Evolutionary conservation across 2,797 vertebrate species (phyloP).

Genomic region (Hipposideros larvatus): DNA sequence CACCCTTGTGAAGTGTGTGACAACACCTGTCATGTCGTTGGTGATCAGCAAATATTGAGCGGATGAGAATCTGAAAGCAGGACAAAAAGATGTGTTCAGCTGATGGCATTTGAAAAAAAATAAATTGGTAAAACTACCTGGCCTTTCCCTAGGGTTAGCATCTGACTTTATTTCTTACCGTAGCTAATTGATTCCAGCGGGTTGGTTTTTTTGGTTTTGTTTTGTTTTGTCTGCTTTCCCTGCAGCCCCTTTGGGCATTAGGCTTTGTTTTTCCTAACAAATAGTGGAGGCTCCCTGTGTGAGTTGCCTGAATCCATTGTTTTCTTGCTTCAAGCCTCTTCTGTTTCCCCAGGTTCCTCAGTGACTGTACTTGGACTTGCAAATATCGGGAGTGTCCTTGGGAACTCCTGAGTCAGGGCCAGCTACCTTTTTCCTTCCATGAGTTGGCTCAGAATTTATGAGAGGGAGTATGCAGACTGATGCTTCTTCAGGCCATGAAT

Average conservation of each 20-base stretch:
- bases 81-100: not conserved
- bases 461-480: not conserved
- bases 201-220: too few relatives aligned
- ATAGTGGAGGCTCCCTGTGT: not conserved
- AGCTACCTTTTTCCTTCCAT: not conserved
- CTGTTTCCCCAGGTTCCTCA: not conserved
- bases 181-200: not conserved
- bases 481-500: not conserved
- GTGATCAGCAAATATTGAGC: not conserved
- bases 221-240: not conserved
- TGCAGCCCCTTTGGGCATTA: not conserved
- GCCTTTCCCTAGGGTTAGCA: not conserved
- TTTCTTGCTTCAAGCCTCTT: too few relatives aligned
- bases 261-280: not conserved
- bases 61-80: not conserved
- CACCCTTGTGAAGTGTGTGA: not conserved
- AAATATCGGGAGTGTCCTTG: not conserved
- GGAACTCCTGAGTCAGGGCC: not conserved
- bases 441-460: not conserved
- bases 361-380: not conserved
- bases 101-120: not conserved
- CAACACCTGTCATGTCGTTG: rapidly evolving
- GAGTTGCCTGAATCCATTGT: not conserved
- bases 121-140: not conserved
- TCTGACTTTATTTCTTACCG: not conserved